Evolutionary conservation across 2,888 invertebrate genomes (phyloP).

Genomic region (Heliconius aoede): DNA sequence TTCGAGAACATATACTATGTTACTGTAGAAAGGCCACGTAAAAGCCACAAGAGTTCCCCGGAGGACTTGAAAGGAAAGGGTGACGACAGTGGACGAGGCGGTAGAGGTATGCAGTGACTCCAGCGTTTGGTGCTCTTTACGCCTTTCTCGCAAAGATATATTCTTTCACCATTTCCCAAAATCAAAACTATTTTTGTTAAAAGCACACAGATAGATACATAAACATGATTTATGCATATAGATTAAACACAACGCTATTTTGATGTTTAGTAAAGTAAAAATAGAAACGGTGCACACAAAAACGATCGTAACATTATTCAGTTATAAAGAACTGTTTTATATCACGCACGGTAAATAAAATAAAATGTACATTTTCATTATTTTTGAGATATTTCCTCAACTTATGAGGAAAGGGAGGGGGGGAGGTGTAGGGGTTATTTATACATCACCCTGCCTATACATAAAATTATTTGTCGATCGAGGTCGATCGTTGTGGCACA

Average conservation of each 20-base stretch:
- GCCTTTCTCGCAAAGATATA: too few relatives aligned
- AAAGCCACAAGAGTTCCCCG: too few relatives aligned
- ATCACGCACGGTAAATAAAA: slow-evolving; percentile 19
- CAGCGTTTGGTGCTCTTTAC: too few relatives aligned
- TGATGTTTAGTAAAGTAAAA: slow-evolving; percentile 15
- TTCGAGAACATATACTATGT: too few relatives aligned
- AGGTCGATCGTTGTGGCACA: too few relatives aligned
- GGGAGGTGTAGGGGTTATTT: not conserved
- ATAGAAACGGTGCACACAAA: slow-evolving; percentile 24
- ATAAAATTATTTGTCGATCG: too few relatives aligned
- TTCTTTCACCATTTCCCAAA: not conserved
- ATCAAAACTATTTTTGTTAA: slow-evolving; percentile 4
- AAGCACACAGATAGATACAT: not conserved
- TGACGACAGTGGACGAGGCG: too few relatives aligned
- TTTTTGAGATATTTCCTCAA: not conserved
- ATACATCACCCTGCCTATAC: too few relatives aligned
- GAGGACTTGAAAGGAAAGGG: too few relatives aligned
- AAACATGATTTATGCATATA: slow-evolving; percentile 25
- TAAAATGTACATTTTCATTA: slow-evolving; percentile 18
- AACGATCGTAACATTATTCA: slow-evolving; percentile 23
- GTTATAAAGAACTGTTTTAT: slow-evolving; percentile 25
- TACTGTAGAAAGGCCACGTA: too few relatives aligned
- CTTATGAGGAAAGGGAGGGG: not conserved
- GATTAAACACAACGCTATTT: slow-evolving; percentile 18
- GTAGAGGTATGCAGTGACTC: too few relatives aligned